Percentiles rank a stretch among this genome's conserved stretches.
Conservation (phyloP, 1,140 invertebrate species). For the Drosophila micromelanica region DNA sequence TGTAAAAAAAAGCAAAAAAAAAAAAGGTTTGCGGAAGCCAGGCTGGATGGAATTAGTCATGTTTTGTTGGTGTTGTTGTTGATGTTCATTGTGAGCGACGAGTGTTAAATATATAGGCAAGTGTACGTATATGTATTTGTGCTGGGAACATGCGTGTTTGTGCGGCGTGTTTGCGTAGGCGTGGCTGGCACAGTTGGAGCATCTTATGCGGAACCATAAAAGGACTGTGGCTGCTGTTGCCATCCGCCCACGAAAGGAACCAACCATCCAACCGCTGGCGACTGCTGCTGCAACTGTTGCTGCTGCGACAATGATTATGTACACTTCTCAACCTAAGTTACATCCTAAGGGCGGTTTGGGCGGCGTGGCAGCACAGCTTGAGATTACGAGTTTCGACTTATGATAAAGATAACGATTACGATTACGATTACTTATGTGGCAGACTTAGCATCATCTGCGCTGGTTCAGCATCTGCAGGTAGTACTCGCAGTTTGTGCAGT, state of each 20-base stretch:
- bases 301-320: conserved; percentile 35
- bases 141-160: conserved; percentile 38
- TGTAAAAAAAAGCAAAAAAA: no score
- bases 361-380: conserved; percentile 75
- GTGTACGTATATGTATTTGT: conserved; percentile 51
- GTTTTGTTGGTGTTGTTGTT: conserved; percentile 7
- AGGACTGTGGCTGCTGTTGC: conserved; percentile 56
- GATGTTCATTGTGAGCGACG: conserved; percentile 43
- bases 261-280: conserved; percentile 4
- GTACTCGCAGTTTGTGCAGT: conserved; percentile 95
- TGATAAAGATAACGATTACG: conserved; percentile 9
- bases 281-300: conserved; percentile 1
- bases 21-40: conserved; percentile 22
- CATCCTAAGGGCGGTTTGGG: conserved; percentile 32
- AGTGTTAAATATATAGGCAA: conserved; percentile 51
- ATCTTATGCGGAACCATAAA: conserved; percentile 77
- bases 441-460: conserved; percentile 62
- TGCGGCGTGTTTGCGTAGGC: conserved; percentile 18
- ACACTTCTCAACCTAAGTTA: conserved; percentile 37
- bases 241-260: background rate
- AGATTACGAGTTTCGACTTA: conserved; percentile 74
- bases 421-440: background rate
- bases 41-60: conserved; percentile 42
- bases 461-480: conserved; percentile 90
- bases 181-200: conserved; percentile 56